These are phyloP conservation scores for Bambusicola thoracicus DNA, from an alignment of 2,113 vertebrate species.

Conservation along the genomic window DNA sequence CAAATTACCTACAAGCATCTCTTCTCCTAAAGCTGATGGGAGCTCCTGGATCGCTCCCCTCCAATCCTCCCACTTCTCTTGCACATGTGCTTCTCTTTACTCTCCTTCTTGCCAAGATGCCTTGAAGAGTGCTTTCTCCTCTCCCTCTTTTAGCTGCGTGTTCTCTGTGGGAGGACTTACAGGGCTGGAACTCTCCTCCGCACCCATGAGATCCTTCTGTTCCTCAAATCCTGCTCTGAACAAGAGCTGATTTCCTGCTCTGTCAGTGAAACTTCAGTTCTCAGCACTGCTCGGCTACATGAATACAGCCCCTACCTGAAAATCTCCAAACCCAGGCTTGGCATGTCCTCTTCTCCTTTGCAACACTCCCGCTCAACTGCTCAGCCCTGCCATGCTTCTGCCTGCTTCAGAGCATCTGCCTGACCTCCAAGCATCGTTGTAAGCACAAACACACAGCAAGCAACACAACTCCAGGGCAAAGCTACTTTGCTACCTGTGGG, in stretches of 20 bases:
- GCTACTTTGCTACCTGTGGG: background rate
- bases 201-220: background rate
- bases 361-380: background rate
- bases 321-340: background rate
- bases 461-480: background rate
- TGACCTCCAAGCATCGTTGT: background rate
- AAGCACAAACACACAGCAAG: background rate
- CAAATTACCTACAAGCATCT: background rate
- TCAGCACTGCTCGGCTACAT: background rate
- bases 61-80: conserved; percentile 19
- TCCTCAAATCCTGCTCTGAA: background rate
- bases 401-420: no score
- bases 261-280: background rate
- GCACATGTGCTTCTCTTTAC: background rate
- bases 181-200: background rate
- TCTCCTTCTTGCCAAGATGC: conserved; percentile 1
- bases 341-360: background rate
- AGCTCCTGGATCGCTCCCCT: conserved; percentile 27
- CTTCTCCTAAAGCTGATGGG: background rate
- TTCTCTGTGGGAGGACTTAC: conserved; percentile 23
- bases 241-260: background rate
- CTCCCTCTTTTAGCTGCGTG: background rate
- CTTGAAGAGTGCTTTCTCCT: background rate
- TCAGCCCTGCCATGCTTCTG: background rate
- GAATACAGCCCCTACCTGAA: background rate